phyloP scores from a whole-genome alignment of 2,113 vertebrate genomes.

The Hirundichthys speculiger region DNA sequence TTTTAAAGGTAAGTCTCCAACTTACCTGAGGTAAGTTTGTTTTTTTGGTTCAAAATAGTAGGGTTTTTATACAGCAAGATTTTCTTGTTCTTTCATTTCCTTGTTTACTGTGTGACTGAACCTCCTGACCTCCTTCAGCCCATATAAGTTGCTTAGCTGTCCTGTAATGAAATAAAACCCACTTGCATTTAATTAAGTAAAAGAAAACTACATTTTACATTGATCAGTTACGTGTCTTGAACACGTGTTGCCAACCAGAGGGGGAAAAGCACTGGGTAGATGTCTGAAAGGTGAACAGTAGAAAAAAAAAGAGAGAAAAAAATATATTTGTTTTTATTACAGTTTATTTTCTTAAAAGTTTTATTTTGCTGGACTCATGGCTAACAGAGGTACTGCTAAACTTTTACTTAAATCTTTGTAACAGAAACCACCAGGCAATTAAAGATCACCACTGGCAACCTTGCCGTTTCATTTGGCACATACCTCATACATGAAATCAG shows the following conservation, averaged over 20 bases:
- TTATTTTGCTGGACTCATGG: not conserved
- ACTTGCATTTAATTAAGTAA: slow-evolving; percentile 54
- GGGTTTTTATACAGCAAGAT: not conserved
- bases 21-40: too few species aligned
- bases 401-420: not conserved
- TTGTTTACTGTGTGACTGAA: slow-evolving; percentile 29
- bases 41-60: too few species aligned
- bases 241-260: slow-evolving; percentile 14
- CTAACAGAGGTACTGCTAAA: not conserved
- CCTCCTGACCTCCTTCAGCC: slow-evolving; percentile 15
- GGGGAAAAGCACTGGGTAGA: not conserved
- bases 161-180: slow-evolving; percentile 52
- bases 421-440: not conserved
- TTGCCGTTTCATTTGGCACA: not conserved
- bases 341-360: not conserved
- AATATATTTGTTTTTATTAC: not conserved
- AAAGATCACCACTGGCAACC: not conserved
- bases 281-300: slow-evolving; percentile 8
- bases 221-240: slow-evolving; percentile 35
- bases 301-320: not conserved
- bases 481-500: not conserved
- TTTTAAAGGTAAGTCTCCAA: too few species aligned
- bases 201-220: slow-evolving; percentile 42
- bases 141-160: slow-evolving; percentile 10
- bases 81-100: slow-evolving; percentile 11